These are phyloP conservation scores for Zeugodacus cucurbitae DNA, from an alignment of 1,140 invertebrate species.

Conservation along the genomic window DNA sequence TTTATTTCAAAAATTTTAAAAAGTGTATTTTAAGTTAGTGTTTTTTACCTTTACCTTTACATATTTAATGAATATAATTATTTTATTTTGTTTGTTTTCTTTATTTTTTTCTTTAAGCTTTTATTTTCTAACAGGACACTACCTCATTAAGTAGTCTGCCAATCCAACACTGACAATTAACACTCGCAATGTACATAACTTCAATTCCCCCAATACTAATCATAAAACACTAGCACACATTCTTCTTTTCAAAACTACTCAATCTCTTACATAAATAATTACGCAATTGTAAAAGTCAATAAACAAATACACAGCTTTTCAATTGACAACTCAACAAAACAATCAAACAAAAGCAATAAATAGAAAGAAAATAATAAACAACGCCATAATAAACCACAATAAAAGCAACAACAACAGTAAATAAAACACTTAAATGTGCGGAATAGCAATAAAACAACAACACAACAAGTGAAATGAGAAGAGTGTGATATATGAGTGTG, in stretches of 20 bases:
- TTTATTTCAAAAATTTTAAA: too few species aligned
- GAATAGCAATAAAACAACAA: not conserved
- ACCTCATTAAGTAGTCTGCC: too few species aligned
- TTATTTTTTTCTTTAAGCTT: too few species aligned
- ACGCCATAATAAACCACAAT: not conserved
- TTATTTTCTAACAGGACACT: too few species aligned
- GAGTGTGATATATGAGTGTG: not conserved
- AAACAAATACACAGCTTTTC: not conserved
- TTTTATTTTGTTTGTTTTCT: too few species aligned
- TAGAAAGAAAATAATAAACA: conserved; percentile 4
- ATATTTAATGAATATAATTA: too few species aligned
- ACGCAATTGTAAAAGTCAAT: not conserved
- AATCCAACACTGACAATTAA: not conserved
- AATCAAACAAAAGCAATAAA: not conserved
- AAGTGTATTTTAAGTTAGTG: too few species aligned
- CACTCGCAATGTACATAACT: not conserved
- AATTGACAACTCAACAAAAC: not conserved
- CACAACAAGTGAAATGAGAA: not conserved
- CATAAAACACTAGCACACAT: not conserved
- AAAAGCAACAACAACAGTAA: not conserved
- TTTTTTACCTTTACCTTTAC: too few species aligned
- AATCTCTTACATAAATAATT: conserved; percentile 10
- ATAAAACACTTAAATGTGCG: not conserved
- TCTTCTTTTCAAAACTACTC: not conserved
- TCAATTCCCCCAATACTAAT: not conserved